These are phyloP conservation scores for Leptopterna dolabrata DNA, from an alignment of 2,888 invertebrate genomes.

Conservation along the genomic window DNA sequence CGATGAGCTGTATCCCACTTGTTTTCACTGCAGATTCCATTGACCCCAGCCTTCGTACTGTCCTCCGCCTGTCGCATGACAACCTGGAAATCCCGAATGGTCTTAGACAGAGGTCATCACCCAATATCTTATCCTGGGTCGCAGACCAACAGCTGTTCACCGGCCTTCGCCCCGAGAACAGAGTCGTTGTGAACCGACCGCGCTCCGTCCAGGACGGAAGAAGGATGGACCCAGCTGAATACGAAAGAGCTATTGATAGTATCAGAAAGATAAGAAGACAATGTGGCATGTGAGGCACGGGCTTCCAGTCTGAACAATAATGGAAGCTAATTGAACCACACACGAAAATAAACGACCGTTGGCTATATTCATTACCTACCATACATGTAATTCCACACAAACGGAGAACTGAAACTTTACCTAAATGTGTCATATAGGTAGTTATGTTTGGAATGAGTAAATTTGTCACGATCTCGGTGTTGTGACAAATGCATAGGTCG, in stretches of 20 bases:
- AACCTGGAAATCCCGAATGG: neutral
- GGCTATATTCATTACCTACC: too few relatives aligned
- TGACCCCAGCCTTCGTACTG: neutral
- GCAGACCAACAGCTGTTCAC: neutral
- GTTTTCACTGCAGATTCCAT: neutral
- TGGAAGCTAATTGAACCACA: too few relatives aligned
- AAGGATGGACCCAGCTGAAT: neutral
- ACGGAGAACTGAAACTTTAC: too few relatives aligned
- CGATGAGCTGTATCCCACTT: too few relatives aligned
- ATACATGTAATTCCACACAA: too few relatives aligned
- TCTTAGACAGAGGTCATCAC: neutral
- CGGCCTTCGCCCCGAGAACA: neutral
- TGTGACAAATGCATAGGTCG: too few relatives aligned
- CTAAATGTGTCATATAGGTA: too few relatives aligned
- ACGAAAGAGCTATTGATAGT: constrained; percentile 11
- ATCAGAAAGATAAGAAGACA: constrained; percentile 1
- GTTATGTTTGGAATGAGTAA: too few relatives aligned
- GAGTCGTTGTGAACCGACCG: neutral
- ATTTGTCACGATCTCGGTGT: too few relatives aligned
- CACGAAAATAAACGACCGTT: too few relatives aligned
- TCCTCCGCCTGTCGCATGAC: neutral
- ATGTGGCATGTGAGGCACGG: neutral
- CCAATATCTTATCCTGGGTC: neutral
- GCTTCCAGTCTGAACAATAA: too few relatives aligned
- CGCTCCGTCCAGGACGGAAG: neutral